Evolutionary conservation across 1,140 invertebrate genomes (phyloP), one percentile per base, ranked within the genome.

Genomic region (Pseudachorutes palmiensis): DNA sequence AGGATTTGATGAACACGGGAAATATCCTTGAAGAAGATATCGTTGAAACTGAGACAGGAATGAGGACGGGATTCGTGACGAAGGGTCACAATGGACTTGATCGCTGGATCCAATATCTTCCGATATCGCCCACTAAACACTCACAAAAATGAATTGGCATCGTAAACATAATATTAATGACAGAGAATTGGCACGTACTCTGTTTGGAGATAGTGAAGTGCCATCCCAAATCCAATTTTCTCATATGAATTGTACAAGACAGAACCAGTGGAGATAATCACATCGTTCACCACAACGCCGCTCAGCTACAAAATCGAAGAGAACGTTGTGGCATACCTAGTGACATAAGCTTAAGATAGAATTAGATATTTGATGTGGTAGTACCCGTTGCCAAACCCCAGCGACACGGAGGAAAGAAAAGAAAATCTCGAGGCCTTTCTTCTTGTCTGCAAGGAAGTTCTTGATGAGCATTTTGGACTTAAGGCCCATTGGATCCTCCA

Each of bases 321-420:
- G 41, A 67, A 33, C 29, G 9, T 29, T 36, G 31, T 58, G 24
- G 9, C 0, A 41, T 24, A 61, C 57, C 24, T 19, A 16, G 1
- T 26, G 22, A 29, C 32, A 41, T 16, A 26, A 16, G 28, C 45
- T 2, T 28, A 30, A 33, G 9, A 58, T 19, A 26, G 1, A 65
- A 45, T 65, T 12, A 51, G 2, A 29, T 55, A n/a, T n/a, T n/a
- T n/a, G n/a, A n/a, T 48, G 5, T 26, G 12, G 36, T 58, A 77
- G 75, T 74, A 89, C 85, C 73, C 86, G 83, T 33, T 82, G 81
- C 89, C 89, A 91, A 9, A 94, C 76, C 22, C 83, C 82, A 51
- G 85, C 81, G 55, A 85, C 83, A 75, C 89, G 87, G n/a, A 95
- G 78, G 77, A 95, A 94, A 33, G 83, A 79, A 30, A 88, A 77